Base-by-base conservation (phyloP, 1,140 invertebrate species). In the Mya arenaria region DNA sequence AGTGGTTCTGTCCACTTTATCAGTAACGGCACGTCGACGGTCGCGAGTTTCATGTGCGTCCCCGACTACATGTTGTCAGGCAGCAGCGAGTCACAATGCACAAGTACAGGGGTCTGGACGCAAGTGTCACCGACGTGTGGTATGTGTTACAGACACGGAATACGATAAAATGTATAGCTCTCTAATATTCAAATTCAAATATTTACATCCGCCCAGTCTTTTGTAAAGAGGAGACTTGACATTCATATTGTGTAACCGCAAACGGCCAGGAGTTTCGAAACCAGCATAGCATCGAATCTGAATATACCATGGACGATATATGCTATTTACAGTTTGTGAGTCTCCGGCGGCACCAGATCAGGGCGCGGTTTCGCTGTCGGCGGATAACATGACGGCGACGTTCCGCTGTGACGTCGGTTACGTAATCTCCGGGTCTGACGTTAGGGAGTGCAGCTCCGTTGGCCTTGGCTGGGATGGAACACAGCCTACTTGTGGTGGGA, bases 351-450 rank as follows among this genome's bases (percentile, higher is more conserved):
- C 25, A 44, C 77, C 77, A 30, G 17, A n/a, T 1, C 58, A 80
- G 23, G 77, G 65, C 8, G 32, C 6, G 6, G 60, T 80, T 52
- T 10, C 17, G 1, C 23, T 80, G 28, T 80, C 77, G 4, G 28
- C 2, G n/a, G 77, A 80, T 17, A 80, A 80, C 23, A 1, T 80
- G 34, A 80, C 77, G 1, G 28, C 62, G 32, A 71, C 66, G 0
- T 60, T 69, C 13, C 37, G 37, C 5, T 80, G 77, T 80, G 66
- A 80, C 44, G 36, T 39, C 23, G 77, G 77, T n/a, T 80, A 71
- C 62, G 41, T 80, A 15, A 28, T 80, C 2, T 58, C 32, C 48
- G 77, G 55, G 23, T 80, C 65, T 2, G 17, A 28, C 15, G 23
- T 62, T 15, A 41, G 77, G 0, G 48, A 13, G 2, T 80, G 77